Percentiles rank a stretch among this genome's conserved stretches.
phyloP scores from a whole-genome alignment of 2,888 invertebrate genomes.

The Diabrotica balteata region DNA sequence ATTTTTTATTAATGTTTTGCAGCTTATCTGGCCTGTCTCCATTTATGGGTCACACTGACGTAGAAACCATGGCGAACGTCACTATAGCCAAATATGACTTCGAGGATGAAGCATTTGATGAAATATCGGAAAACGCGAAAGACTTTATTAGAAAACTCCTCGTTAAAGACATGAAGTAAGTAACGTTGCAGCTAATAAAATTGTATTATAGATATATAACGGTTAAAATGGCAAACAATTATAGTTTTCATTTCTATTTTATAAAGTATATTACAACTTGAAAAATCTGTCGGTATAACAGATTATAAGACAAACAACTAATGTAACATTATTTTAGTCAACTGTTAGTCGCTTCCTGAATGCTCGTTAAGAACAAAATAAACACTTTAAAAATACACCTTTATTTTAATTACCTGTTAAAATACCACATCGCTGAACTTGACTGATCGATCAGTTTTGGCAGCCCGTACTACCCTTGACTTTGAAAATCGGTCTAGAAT shows the following conservation, averaged over 20 bases:
- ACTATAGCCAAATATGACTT: slow-evolving; percentile 97
- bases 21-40: slow-evolving; percentile 96
- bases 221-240: slow-evolving; percentile 13
- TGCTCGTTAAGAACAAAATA: neutral
- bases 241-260: no score
- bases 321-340: neutral
- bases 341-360: neutral
- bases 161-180: slow-evolving; percentile 91
- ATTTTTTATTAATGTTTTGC: neutral
- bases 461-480: slow-evolving; percentile 13
- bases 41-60: slow-evolving; percentile 97
- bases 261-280: no score
- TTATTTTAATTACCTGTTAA: slow-evolving; percentile 7
- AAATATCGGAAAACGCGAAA: slow-evolving; percentile 92
- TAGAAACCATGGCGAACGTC: slow-evolving; percentile 98
- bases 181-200: slow-evolving; percentile 44
- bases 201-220: slow-evolving; percentile 8
- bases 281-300: no score
- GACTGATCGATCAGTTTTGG: slow-evolving; percentile 20
- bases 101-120: slow-evolving; percentile 95
- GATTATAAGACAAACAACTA: neutral
- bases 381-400: slow-evolving; percentile 11
- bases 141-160: slow-evolving; percentile 94
- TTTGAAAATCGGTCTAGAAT: slow-evolving; percentile 4
- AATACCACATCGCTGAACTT: slow-evolving; percentile 23